A percentile compares a stretch with the other conserved stretches of the same genome.
Evolutionary conservation across 2,888 invertebrate genomes (phyloP).

Genomic region (Oligia fasciuncula): DNA sequence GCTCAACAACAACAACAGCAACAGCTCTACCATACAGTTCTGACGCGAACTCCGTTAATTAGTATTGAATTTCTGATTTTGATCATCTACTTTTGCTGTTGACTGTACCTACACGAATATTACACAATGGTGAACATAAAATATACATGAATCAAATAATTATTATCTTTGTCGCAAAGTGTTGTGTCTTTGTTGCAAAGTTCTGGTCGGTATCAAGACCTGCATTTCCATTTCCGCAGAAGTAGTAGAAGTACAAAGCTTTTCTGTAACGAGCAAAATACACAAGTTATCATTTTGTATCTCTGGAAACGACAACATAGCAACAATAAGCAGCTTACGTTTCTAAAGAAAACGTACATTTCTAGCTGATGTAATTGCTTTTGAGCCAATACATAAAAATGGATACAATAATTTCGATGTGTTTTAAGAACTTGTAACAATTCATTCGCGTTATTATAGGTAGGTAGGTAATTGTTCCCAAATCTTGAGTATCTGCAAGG

Average conservation of each 20-base stretch:
- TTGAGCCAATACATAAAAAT: not conserved
- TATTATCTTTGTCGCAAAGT: not conserved
- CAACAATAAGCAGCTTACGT: conserved; percentile 36
- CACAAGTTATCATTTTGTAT: conserved; percentile 29
- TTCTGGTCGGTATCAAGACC: not conserved
- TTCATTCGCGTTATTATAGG: not conserved
- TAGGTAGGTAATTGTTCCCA: not conserved
- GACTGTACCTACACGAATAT: not conserved
- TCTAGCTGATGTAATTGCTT: conserved; percentile 12
- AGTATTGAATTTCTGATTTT: too few relatives aligned
- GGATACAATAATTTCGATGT: not conserved
- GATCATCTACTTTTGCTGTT: too few relatives aligned
- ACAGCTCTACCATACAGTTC: too few relatives aligned
- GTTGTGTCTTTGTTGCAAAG: too few relatives aligned
- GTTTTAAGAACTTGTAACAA: not conserved
- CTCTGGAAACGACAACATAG: not conserved
- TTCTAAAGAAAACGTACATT: conserved; percentile 2
- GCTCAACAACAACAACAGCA: too few relatives aligned
- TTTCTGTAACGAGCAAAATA: conserved; percentile 18
- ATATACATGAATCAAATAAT: not conserved
- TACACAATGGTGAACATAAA: not conserved
- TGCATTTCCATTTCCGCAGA: conserved; percentile 8
- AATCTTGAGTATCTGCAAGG: not conserved
- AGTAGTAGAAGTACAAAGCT: not conserved
- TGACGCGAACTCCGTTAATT: too few relatives aligned